Evolutionary conservation across 1,140 invertebrate species (phyloP).

Genomic region (Sitodiplosis mosellana): DNA sequence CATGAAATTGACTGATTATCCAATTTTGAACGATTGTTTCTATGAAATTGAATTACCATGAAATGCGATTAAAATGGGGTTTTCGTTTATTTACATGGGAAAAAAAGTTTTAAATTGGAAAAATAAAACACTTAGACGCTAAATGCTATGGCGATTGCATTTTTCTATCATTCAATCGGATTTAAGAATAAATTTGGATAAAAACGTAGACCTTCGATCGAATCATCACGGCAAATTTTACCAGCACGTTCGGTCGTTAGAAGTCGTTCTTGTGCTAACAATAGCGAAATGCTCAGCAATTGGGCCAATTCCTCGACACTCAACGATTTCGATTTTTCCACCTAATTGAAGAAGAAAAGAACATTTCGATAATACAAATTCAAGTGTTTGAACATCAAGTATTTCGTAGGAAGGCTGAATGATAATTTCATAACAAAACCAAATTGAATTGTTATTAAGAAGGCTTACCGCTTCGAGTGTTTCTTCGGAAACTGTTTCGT

Average conservation of each 20-base stretch:
- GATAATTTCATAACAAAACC: conserved; percentile 5
- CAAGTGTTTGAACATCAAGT: too few relatives aligned
- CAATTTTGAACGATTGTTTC: too few relatives aligned
- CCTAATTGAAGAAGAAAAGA: conserved; percentile 44
- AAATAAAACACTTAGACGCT: too few relatives aligned
- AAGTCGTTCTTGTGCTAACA: conserved; percentile 73
- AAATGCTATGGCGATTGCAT: not conserved
- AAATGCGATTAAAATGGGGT: too few relatives aligned
- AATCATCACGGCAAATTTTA: conserved; percentile 80
- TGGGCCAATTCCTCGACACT: conserved; percentile 75
- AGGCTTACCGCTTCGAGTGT: conserved; percentile 49
- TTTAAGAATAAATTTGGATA: conserved; percentile 71
- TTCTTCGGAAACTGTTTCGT: conserved; percentile 52
- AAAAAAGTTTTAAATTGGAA: too few relatives aligned
- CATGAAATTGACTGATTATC: too few relatives aligned
- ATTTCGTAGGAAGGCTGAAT: too few relatives aligned
- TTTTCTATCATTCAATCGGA: not conserved
- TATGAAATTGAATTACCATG: too few relatives aligned
- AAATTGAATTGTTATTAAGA: too few relatives aligned
- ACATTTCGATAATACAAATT: conserved; percentile 10
- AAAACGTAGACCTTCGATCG: conserved; percentile 80
- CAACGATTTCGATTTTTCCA: conserved; percentile 50
- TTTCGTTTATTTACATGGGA: too few relatives aligned
- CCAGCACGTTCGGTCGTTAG: conserved; percentile 67
- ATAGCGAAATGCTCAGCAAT: conserved; percentile 61